phyloP scores from a whole-genome alignment of 2,888 invertebrate genomes.

The Choreutis nemorana region DNA sequence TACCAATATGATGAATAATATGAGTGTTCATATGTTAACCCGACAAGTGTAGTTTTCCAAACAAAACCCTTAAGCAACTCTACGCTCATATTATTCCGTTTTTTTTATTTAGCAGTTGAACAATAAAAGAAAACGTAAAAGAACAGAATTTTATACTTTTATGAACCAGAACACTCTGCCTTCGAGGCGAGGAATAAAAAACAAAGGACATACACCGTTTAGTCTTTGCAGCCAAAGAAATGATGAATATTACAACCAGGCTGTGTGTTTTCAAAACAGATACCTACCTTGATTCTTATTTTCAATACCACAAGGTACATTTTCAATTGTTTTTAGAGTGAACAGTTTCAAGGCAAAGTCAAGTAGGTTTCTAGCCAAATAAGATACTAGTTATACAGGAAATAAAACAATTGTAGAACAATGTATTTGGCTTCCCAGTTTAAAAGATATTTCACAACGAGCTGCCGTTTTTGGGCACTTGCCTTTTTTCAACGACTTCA shows the following conservation, averaged over 20 bases:
- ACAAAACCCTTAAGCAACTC: too few relatives aligned
- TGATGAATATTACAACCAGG: conserved; percentile 55
- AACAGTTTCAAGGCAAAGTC: too few relatives aligned
- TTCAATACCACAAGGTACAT: too few relatives aligned
- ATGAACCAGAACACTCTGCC: conserved; percentile 47
- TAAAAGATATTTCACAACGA: conserved; percentile 1
- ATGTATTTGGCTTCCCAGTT: conserved; percentile 8
- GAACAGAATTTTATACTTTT: conserved; percentile 41
- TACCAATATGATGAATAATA: too few relatives aligned
- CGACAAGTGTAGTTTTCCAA: too few relatives aligned
- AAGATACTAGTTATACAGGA: conserved; percentile 21
- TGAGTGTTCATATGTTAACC: too few relatives aligned
- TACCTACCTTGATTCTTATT: too few relatives aligned
- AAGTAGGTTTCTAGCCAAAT: conserved; percentile 40
- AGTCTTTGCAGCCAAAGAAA: conserved; percentile 45
- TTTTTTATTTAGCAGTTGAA: conserved; percentile 35
- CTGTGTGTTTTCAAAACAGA: too few relatives aligned
- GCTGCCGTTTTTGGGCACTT: neutral
- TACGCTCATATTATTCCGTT: too few relatives aligned
- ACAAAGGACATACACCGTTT: conserved; percentile 48
- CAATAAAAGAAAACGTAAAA: conserved; percentile 52
- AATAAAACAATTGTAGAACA: conserved; percentile 24
- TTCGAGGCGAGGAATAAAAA: conserved; percentile 50
- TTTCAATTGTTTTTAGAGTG: too few relatives aligned
- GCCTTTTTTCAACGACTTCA: too few relatives aligned